phyloP scores from a whole-genome alignment of 2,113 vertebrate genomes.

The Pollachius pollachius region DNA sequence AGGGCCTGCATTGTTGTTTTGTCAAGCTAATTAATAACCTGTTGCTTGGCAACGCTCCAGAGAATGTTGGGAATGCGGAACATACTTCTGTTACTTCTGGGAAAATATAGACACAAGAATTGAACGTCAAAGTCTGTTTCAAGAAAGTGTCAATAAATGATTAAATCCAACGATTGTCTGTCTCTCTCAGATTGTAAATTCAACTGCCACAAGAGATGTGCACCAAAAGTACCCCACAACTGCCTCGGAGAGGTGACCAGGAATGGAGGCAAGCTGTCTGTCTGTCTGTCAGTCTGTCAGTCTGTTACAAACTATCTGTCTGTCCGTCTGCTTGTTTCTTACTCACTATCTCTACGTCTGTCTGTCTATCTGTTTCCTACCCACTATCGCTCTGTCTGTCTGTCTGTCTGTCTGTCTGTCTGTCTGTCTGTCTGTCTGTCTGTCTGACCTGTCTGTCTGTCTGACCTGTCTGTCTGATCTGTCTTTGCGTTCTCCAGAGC shows the following conservation, averaged over 20 bases:
- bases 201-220: slow-evolving; percentile 97
- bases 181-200: slow-evolving; percentile 87
- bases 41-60: too few species aligned
- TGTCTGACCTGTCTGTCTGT: background rate
- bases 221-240: slow-evolving; percentile 94
- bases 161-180: slow-evolving; percentile 1
- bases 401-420: background rate
- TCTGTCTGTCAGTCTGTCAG: background rate
- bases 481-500: slow-evolving; percentile 68
- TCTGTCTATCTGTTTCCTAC: background rate
- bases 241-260: slow-evolving; percentile 92
- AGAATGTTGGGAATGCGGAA: too few species aligned
- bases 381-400: background rate
- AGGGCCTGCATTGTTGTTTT: too few species aligned
- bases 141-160: too few species aligned
- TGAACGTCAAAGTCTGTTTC: too few species aligned
- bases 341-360: background rate
- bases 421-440: background rate
- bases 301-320: background rate
- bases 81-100: too few species aligned
- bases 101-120: too few species aligned
- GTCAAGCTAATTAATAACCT: too few species aligned
- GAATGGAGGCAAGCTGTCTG: slow-evolving; percentile 84
- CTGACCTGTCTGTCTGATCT: background rate
- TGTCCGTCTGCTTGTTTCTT: background rate